Evolutionary conservation across 2,113 vertebrate genomes (phyloP).

Genomic region (Pogona vitticeps): DNA sequence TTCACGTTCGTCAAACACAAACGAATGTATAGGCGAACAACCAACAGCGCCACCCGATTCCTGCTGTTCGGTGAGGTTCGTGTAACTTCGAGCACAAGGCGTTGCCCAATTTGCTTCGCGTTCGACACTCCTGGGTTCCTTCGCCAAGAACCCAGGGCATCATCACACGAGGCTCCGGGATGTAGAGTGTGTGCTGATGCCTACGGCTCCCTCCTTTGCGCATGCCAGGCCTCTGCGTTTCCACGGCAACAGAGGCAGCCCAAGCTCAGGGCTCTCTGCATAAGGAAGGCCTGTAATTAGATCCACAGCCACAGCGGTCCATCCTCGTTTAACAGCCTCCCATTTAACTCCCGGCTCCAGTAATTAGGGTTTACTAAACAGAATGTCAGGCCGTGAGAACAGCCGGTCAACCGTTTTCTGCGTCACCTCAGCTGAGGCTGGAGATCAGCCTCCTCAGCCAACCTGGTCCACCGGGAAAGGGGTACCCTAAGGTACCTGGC

Average conservation of each 20-base stretch:
- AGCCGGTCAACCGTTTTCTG: slow-evolving; percentile 36
- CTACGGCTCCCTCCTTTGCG: not conserved
- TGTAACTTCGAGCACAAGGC: not conserved
- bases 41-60: not conserved
- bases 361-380: slow-evolving; percentile 51
- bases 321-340: slow-evolving; percentile 42
- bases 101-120: no score
- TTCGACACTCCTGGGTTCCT: not conserved
- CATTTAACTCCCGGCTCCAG: slow-evolving; percentile 45
- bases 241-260: slow-evolving; percentile 35
- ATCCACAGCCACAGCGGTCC: slow-evolving; percentile 39
- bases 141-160: not conserved
- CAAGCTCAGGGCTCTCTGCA: not conserved
- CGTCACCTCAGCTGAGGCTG: not conserved
- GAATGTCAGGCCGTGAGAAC: slow-evolving; percentile 48
- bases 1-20: not conserved
- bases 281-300: slow-evolving; percentile 37
- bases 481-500: not conserved
- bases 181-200: not conserved
- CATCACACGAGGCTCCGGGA: not conserved
- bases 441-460: no score
- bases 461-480: not conserved
- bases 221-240: slow-evolving; percentile 18
- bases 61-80: not conserved
- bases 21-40: not conserved